Evolutionary conservation across 2,113 vertebrate genomes (phyloP).

Genomic region (Strix uralensis): DNA sequence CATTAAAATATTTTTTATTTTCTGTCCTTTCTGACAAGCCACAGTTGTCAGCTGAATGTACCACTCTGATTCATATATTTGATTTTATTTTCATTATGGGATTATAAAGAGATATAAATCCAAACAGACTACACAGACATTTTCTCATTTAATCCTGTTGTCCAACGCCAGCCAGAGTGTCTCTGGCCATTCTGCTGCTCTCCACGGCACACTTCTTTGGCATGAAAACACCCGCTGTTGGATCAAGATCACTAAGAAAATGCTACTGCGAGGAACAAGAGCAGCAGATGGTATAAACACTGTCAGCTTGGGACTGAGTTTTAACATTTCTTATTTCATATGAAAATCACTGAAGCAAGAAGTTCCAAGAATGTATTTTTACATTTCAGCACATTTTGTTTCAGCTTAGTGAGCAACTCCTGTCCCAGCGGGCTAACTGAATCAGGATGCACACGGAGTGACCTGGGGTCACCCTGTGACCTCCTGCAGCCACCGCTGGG

Average conservation of each 20-base stretch:
- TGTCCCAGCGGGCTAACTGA: not conserved
- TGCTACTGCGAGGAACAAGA: not conserved
- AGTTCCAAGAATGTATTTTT: too few relatives aligned
- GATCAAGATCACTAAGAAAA: not conserved
- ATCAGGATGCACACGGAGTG: not conserved
- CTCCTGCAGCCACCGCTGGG: not conserved
- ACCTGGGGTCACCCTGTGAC: not conserved
- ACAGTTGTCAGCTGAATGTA: not conserved
- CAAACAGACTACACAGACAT: not conserved
- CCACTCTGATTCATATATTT: not conserved
- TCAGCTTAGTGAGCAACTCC: not conserved
- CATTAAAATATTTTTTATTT: slow-evolving; percentile 11
- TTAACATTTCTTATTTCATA: not conserved
- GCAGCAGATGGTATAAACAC: not conserved
- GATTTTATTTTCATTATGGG: slow-evolving; percentile 24
- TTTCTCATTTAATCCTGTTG: not conserved
- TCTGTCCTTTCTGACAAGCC: slow-evolving; percentile 14
- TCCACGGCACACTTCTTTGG: not conserved
- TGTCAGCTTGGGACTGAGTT: not conserved
- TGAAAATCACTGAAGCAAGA: not conserved
- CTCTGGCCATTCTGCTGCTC: not conserved
- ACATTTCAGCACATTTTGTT: not conserved
- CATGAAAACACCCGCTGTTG: not conserved
- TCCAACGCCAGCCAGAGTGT: not conserved
- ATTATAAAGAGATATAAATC: not conserved